Percentiles rank a stretch among this genome's conserved stretches.
Conservation (phyloP, 2,797 vertebrate genomes). For the Neomorphus geoffroyi region DNA sequence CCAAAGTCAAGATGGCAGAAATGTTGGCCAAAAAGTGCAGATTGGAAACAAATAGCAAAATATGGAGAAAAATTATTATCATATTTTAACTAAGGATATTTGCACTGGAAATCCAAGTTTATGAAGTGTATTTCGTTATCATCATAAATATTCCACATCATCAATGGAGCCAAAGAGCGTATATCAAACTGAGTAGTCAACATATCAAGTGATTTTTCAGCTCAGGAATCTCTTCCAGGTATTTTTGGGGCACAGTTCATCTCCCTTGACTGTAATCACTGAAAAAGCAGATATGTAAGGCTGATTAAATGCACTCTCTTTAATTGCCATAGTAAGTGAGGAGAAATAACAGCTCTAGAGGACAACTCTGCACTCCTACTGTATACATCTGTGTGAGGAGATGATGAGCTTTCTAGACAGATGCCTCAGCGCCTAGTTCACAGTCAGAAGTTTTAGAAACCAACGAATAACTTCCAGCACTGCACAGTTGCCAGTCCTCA, state of each 20-base stretch:
- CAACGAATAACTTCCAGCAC: neutral
- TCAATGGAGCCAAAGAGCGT: neutral
- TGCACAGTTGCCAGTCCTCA: rapidly evolving
- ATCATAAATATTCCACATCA: neutral
- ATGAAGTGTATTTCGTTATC: neutral
- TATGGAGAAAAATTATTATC: neutral
- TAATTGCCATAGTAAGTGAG: neutral
- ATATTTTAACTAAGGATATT: neutral
- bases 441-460: neutral
- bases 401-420: neutral
- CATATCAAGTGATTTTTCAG: neutral
- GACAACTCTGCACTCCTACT: neutral
- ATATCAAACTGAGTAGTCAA: neutral
- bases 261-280: neutral
- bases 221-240: neutral
- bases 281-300: neutral
- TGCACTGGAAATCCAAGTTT: neutral
- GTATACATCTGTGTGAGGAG: neutral
- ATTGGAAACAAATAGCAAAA: neutral
- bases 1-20: neutral
- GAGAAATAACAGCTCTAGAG: neutral
- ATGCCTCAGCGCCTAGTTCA: neutral
- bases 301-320: neutral
- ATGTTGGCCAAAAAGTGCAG: neutral
- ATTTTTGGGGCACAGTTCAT: neutral